Percentiles rank a stretch among this genome's conserved stretches.
Evolutionary conservation across 92 coral and sea anemone species (phyloP).

Genomic region (Siderastrea siderea): DNA sequence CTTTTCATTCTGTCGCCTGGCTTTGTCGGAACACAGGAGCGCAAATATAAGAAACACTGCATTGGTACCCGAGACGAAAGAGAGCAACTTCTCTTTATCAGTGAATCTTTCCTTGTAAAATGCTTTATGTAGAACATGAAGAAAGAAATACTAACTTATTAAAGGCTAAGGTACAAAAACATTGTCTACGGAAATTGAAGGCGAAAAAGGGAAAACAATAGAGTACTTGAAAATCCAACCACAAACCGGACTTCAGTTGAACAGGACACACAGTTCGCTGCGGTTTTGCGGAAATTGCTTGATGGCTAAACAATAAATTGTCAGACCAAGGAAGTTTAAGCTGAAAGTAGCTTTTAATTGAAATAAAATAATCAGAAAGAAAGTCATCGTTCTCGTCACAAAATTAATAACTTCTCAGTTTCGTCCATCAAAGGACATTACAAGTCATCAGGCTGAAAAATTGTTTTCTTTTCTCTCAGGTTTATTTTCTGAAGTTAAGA

Average conservation of each 20-base stretch:
- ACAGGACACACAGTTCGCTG: not conserved
- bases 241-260: not conserved
- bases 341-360: not conserved
- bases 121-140: no score
- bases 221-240: not conserved
- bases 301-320: not conserved
- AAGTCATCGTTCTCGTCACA: not conserved
- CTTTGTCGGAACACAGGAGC: no score
- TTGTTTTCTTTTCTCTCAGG: constrained; percentile 20
- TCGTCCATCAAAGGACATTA: not conserved
- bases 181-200: constrained; percentile 9
- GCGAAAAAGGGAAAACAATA: not conserved
- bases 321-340: not conserved
- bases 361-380: not conserved
- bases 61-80: no score
- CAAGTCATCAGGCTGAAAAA: not conserved
- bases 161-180: not conserved
- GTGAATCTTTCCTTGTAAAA: no score
- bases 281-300: not conserved
- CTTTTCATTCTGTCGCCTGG: no score
- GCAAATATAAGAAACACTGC: no score
- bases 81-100: no score
- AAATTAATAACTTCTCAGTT: not conserved
- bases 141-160: no score
- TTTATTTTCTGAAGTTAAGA: not conserved